These are phyloP conservation scores for Oreochromis mossambicus DNA, from an alignment of 2,797 vertebrate species.

Conservation along the genomic window DNA sequence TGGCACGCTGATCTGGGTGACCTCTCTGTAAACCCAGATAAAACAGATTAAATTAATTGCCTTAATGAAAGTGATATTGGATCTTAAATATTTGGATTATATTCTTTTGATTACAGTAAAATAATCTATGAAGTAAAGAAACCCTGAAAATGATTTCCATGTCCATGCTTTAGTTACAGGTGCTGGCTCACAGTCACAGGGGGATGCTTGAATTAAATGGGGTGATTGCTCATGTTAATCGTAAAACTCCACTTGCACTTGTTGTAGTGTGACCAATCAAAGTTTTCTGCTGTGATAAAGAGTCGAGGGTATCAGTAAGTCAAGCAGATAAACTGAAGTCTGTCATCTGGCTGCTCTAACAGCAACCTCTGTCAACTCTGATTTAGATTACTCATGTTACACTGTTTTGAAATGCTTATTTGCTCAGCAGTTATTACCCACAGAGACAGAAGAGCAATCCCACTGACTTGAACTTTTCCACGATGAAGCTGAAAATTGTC, in stretches of 20 bases:
- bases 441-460: not conserved
- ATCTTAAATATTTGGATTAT: not conserved
- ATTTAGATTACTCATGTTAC: not conserved
- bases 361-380: not conserved
- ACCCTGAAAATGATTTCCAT: not conserved
- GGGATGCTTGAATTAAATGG: not conserved
- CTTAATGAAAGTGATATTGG: not conserved
- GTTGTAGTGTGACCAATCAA: not conserved
- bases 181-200: not conserved
- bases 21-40: not conserved
- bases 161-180: not conserved
- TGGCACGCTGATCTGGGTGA: not conserved
- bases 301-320: not conserved
- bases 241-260: not conserved
- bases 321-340: not conserved
- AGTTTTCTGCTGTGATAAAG: not conserved
- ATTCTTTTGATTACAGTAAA: not conserved
- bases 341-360: not conserved
- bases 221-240: not conserved
- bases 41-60: fast-evolving
- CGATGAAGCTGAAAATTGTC: not conserved
- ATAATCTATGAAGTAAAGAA: not conserved
- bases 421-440: not conserved
- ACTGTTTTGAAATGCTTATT: not conserved
- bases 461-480: not conserved